Percentiles rank a stretch among this genome's conserved stretches.
Conservation (phyloP, 1,140 invertebrate species). For the Ephestia elutella region DNA sequence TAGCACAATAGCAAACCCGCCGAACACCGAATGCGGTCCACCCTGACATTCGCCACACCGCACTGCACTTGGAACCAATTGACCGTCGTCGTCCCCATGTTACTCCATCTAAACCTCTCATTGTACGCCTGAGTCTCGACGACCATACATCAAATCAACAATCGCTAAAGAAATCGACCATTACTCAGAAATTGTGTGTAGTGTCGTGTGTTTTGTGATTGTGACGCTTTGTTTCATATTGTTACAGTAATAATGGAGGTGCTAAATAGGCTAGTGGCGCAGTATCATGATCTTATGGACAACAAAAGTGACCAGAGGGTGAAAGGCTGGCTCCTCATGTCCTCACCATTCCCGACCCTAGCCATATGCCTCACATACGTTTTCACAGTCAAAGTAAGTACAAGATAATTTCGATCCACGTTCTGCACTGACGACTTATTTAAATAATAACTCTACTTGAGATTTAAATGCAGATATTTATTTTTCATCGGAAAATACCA, state of each 20-base stretch:
- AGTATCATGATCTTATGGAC: conserved; percentile 80
- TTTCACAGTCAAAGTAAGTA: conserved; percentile 83
- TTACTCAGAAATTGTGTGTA: background rate
- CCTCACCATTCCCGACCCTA: conserved; percentile 86
- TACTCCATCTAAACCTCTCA: background rate
- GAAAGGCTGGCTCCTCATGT: conserved; percentile 89
- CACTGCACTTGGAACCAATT: conserved; percentile 17
- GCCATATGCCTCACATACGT: conserved; percentile 85
- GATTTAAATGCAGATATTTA: conserved; percentile 18
- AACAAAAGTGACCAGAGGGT: conserved; percentile 87
- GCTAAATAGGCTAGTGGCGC: conserved; percentile 54
- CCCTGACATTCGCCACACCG: conserved; percentile 51
- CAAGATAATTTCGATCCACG: background rate
- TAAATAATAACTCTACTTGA: conserved; percentile 11
- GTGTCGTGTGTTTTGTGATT: background rate
- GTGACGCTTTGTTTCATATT: conserved; percentile 27
- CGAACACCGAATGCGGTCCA: conserved; percentile 20
- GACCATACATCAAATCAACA: background rate
- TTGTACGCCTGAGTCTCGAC: background rate
- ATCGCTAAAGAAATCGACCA: background rate
- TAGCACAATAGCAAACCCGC: background rate
- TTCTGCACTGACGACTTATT: conserved; percentile 14
- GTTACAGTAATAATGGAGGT: conserved; percentile 66
- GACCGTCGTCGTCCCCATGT: conserved; percentile 9
- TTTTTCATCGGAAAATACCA: conserved; percentile 27